These are phyloP conservation scores for Clamator glandarius DNA, from an alignment of 2,797 vertebrate species.

Conservation along the genomic window DNA sequence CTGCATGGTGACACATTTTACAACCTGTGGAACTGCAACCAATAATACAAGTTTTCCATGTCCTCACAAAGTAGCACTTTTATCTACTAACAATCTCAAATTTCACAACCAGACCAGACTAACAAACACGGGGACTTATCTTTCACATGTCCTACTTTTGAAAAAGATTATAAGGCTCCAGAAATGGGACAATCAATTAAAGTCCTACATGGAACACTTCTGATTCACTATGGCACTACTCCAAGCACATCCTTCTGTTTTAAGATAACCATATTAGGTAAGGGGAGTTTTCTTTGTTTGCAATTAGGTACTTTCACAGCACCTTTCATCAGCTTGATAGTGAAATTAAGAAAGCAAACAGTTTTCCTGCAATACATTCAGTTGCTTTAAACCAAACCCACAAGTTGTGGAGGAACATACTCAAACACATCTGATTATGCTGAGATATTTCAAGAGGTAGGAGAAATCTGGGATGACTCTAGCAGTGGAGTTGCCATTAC, in stretches of 20 bases:
- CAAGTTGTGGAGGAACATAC: neutral
- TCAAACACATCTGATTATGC: too few relatives aligned
- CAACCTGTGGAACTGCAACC: neutral
- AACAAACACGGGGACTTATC: accelerated
- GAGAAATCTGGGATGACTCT: neutral
- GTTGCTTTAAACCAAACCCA: neutral
- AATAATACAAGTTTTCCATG: neutral
- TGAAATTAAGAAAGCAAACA: neutral
- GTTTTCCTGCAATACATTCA: neutral
- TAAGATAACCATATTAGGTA: neutral
- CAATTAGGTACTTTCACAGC: neutral
- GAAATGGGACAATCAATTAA: neutral
- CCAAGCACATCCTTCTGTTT: neutral
- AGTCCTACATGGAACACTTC: accelerated
- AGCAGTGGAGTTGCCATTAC: neutral
- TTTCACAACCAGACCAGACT: neutral
- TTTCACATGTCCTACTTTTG: neutral
- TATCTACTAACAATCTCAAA: neutral
- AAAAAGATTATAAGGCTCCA: neutral
- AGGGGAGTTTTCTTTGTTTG: neutral
- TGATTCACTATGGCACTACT: neutral
- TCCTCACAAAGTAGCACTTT: neutral
- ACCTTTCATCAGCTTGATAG: neutral
- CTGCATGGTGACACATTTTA: neutral
- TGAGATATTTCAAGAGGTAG: neutral